These are phyloP conservation scores for Glaucomys volans DNA, from an alignment of 2,113 vertebrate species.

Conservation along the genomic window DNA sequence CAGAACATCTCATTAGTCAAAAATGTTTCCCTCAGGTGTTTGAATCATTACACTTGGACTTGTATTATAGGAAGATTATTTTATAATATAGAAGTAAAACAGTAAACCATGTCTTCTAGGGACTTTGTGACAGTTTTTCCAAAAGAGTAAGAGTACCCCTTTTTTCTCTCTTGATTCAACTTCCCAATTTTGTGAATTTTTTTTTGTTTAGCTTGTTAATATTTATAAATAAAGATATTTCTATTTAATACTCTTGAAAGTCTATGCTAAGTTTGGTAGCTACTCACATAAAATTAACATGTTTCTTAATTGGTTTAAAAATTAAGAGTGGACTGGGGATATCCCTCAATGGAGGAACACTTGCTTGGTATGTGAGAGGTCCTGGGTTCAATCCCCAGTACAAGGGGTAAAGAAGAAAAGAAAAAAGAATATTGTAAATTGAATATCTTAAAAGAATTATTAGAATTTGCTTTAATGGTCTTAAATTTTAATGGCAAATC, in stretches of 20 bases:
- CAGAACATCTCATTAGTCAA: conserved; percentile 37
- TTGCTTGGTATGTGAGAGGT: background rate
- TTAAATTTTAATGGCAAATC: background rate
- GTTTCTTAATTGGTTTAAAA: background rate
- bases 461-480: background rate
- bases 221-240: conserved; percentile 11
- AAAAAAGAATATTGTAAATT: background rate
- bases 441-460: background rate
- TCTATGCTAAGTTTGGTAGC: background rate
- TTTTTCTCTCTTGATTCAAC: background rate
- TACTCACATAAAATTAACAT: background rate
- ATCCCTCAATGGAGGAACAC: background rate
- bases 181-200: background rate
- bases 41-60: background rate
- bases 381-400: background rate
- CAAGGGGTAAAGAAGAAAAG: background rate
- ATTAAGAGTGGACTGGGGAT: background rate
- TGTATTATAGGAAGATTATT: background rate
- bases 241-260: background rate
- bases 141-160: conserved; percentile 48
- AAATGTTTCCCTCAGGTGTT: conserved; percentile 13
- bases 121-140: background rate
- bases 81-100: background rate
- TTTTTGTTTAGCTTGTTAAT: conserved; percentile 35
- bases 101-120: background rate